Base-by-base conservation (phyloP, 2,113 vertebrate genomes). In the Ceyx melanurus region DNA sequence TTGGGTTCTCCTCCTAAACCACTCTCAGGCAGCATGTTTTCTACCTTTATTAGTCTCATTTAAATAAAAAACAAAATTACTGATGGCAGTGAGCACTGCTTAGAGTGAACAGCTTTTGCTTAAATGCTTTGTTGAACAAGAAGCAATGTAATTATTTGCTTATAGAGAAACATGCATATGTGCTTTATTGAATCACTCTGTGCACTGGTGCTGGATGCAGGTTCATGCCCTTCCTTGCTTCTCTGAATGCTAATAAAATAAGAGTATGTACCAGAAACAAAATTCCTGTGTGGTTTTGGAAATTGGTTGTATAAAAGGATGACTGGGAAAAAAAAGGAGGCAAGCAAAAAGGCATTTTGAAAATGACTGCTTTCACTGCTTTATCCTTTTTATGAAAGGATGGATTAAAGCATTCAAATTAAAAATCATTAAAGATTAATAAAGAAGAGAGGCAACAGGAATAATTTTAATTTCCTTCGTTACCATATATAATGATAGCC, bases 381-480 rank as follows among this genome's bases (percentile, higher is more conserved):
- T 84, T 83, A 60, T 90, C 45, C 42, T 64, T 95, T 76, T 53
- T 40, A 64, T 46, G 43, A 83, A 82, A 84, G 70, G 45, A 54
- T 79, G 43, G 58, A 93, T 93, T 89, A 85, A 89, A 70, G 35
- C 40, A 73, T 91, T 84, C 48, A 82, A 70, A 89, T 95, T 93
- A 95, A 95, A 96, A 94, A 76, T 79, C 37, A 77, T 92, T 94
- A 70, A 92, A 91, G 35, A 93, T 93, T 94, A 86, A 95, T 96
- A 93, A 77, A 88, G 67, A 80, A 91, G 33, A 70, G 50, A 90
- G 46, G 86, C 76, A 94, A 78, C 62, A 94, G 84, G 82, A 95
- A 92, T 72, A 0, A 73, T 88, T 95, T 93, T 79, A 57, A 91
- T 95, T 93, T 94, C n/a, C 25, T 90, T 93, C 0, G 1, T 95